Evolutionary conservation across 2,797 vertebrate species (phyloP), one percentile per base, ranked within the genome.

Genomic region (Acanthurus tractus): DNA sequence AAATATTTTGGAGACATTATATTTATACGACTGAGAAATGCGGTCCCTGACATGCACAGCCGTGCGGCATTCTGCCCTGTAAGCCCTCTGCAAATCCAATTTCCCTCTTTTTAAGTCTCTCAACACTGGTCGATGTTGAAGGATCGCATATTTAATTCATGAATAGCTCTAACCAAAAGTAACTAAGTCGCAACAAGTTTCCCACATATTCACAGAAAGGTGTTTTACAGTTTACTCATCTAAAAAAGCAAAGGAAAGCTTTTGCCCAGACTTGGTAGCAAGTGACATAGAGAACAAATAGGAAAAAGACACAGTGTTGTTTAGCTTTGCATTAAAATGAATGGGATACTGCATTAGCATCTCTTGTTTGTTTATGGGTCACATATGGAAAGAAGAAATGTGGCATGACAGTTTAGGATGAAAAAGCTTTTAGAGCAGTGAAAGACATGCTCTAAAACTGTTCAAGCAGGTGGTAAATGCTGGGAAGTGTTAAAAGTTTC

Each of bases 101-200:
- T 81, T 79, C 74, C 79, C 76, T 84, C 82, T 86, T 85, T 34
- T 88, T 85, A 83, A 79, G 76, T 81, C 8, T 79, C 64, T 65
- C 63, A 74, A 63, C 85, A 61, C 67, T 18, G 72, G 74, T 74
- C 67, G 75, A 78, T 77, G 74, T 83, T 83, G 78, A 89, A 87
- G 78, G 74, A 70, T 79, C 49, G 72, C 79, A 87, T 93, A 83
- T 88, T 88, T 90, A 92, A 90, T 90, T 88, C 84, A 90, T 88
- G 87, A 89, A 82, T 88, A 40, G 45, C 74, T 86, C 67, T 66
- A 69, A 84, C 87, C 78, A 74, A 84, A 87, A 90, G 85, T 77
- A 84, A 88, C 82, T 77, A 76, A 77, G 78, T 81, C 4, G 13
- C 79, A 45, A 72, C 48, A 58, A 78, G 68, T 78, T 84, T 57